A percentile compares a stretch with the other conserved stretches of the same genome.
Evolutionary conservation across 2,113 vertebrate genomes (phyloP).

Genomic region (Todiramphus saurophagus): DNA sequence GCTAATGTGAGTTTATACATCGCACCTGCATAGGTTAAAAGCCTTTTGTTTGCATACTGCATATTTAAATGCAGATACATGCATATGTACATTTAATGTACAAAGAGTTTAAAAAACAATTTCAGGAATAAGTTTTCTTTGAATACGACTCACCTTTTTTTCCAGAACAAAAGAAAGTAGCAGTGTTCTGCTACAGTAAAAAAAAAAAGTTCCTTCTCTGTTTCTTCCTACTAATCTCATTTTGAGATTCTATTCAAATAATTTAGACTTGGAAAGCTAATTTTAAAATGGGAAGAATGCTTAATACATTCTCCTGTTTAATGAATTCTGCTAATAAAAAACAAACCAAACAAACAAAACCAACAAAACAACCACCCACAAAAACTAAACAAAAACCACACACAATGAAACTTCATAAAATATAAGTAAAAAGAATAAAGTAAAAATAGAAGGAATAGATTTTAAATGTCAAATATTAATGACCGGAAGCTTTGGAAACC

Average conservation of each 20-base stretch:
- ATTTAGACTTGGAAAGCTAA: neutral
- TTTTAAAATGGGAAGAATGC: neutral
- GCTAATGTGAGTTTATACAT: neutral
- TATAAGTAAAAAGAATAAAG: neutral
- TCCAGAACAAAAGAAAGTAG: neutral
- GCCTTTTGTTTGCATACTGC: neutral
- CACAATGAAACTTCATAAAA: neutral
- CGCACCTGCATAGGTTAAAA: neutral
- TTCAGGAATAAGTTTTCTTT: neutral
- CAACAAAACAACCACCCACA: too few species aligned
- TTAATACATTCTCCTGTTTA: neutral
- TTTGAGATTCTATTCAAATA: neutral
- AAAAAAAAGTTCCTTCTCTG: neutral
- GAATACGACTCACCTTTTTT: neutral
- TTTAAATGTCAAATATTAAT: neutral
- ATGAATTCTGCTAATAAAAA: constrained; percentile 41
- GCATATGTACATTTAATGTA: accelerated
- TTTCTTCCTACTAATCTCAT: neutral
- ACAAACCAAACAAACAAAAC: neutral
- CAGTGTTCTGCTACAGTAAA: neutral
- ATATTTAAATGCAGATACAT: neutral
- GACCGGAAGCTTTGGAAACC: neutral
- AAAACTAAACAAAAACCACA: neutral
- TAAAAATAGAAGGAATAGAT: neutral
- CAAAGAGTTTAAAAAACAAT: neutral